Base-by-base conservation (phyloP, 2,888 invertebrate species). In the Chrysodeixis includens region DNA sequence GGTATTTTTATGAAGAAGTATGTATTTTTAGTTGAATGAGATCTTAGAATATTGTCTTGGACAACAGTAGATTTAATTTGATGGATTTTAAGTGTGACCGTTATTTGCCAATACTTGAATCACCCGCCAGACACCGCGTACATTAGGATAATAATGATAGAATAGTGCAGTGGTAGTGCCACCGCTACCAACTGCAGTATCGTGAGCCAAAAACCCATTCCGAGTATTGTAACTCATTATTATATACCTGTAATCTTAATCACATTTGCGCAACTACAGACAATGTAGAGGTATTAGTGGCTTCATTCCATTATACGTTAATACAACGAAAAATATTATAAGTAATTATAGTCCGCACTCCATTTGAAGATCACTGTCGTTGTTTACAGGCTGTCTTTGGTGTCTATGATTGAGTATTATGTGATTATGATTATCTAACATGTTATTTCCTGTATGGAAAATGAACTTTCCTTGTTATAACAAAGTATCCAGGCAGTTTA, bases 1-100 rank as follows among this genome's bases (percentile, higher is more conserved):
- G 62, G 22, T 5, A 52, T 46, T 16, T 51, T 75, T 64, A 65
- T 75, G 65, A 46, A 46, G 51, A 55, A 70, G 46, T 58, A 75
- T 73, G 32, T 49, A 58, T 32, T 65, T 75, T 70, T 56, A 65
- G 30, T 69, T 74, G 22, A 35, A 35, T 53, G n/a, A 51, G 56
- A 22, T 30, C 10, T 32, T 20, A 49, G 20, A 20, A 20, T 49
- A 20, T 20, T 35, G 20, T 16, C 26, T 30, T n/a, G 10, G 57
- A 8, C 14, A 62, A n/a, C 26, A 18, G 30, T 74, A 59, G 32
- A 73, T 57, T 61, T 61, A 20, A 54, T 56, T 49, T n/a, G 26
- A 16, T 30, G n/a, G 55, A 54, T 52, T 53, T 56, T 12, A 40
- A 26, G 49, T 30, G 44, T 18, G 16, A 62, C 35, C 9, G 35